Base-by-base conservation (phyloP, 2,888 invertebrate species). In the Sarcophaga carnaria region DNA sequence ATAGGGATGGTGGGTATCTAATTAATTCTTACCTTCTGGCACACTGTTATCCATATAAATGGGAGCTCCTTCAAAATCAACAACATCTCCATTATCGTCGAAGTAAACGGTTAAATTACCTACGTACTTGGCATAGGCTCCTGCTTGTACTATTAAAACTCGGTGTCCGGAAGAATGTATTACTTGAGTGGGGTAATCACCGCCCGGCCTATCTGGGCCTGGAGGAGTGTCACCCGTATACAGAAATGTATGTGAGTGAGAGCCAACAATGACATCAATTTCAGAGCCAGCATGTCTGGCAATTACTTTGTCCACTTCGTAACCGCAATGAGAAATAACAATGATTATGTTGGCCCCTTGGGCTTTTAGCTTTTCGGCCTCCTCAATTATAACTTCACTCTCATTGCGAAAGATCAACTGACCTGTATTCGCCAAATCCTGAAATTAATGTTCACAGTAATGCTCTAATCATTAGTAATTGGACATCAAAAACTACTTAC, bases 221-320 rank as follows among this genome's bases (percentile, higher is more conserved):
- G 95, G 95, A 0, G 94, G 91, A 1, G 91, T 93, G 3, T 94
- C 94, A 0, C 94, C 94, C 10, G 96, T 96, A 92, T 95, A 97
- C 0, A 98, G 94, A 89, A 98, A 95, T 0, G 96, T 96, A 92
- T 98, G 97, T 0, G 97, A 96, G 92, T 98, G 98, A 0, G 96
- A 97, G 6, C 98, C 98, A n/a, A 98, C 96, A 81, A 98, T 96
- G 0, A 98, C 94, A 91, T 97, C 97, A 77, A 98, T 95, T 54
- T 95, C 95, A 0, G 95, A 94, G 3, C 96, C 95, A 63, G 95
- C 95, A 4, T 94, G 93, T 4, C 92, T 91, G 0, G 97, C 97
- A 87, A 97, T 95, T 49, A 93, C 91, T 94, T 94, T 93, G 89
- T 97, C 97, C 25, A 95, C 95, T 3, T 95, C 95, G 70, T 97